Evolutionary conservation across 1,140 invertebrate genomes (phyloP).

Genomic region (Aphelenchoides avenae): DNA sequence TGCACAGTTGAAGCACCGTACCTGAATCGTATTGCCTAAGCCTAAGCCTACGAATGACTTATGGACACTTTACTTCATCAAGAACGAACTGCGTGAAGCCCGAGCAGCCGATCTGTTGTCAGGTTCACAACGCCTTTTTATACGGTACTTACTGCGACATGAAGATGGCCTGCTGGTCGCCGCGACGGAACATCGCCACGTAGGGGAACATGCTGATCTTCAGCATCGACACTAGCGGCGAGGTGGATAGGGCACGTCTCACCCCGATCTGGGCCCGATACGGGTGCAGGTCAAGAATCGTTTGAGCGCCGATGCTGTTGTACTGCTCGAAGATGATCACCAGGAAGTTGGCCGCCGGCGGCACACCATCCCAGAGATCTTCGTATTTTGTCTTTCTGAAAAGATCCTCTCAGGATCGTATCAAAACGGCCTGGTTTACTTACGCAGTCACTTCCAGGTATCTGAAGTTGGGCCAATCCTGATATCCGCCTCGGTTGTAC

Average conservation of each 20-base stretch:
- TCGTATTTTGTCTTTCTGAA: slow-evolving; percentile 52
- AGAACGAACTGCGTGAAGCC: no score
- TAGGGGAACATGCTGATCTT: slow-evolving; percentile 44
- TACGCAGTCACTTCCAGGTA: slow-evolving; percentile 50
- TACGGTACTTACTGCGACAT: slow-evolving; percentile 42
- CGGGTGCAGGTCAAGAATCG: slow-evolving; percentile 50
- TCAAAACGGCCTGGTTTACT: slow-evolving; percentile 19
- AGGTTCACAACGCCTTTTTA: slow-evolving; percentile 4
- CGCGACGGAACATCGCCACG: slow-evolving; percentile 53
- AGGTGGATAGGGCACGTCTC: slow-evolving; percentile 46
- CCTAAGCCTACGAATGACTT: no score
- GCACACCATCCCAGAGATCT: slow-evolving; percentile 48
- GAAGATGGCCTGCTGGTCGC: slow-evolving; percentile 55
- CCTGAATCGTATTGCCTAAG: no score
- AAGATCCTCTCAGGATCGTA: slow-evolving; percentile 4
- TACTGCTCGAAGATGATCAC: slow-evolving; percentile 57
- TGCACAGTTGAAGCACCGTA: no score
- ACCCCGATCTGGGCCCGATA: slow-evolving; percentile 43
- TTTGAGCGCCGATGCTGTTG: slow-evolving; percentile 41
- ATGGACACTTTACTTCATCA: no score
- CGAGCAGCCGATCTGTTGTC: no score
- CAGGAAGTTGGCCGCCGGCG: slow-evolving; percentile 46
- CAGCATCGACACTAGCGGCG: slow-evolving; percentile 52
- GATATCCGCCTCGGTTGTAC: slow-evolving; percentile 43
- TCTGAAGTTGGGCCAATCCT: slow-evolving; percentile 54